These are phyloP conservation scores for Hucho hucho DNA, from an alignment of 2,113 vertebrate genomes.

Conservation along the genomic window DNA sequence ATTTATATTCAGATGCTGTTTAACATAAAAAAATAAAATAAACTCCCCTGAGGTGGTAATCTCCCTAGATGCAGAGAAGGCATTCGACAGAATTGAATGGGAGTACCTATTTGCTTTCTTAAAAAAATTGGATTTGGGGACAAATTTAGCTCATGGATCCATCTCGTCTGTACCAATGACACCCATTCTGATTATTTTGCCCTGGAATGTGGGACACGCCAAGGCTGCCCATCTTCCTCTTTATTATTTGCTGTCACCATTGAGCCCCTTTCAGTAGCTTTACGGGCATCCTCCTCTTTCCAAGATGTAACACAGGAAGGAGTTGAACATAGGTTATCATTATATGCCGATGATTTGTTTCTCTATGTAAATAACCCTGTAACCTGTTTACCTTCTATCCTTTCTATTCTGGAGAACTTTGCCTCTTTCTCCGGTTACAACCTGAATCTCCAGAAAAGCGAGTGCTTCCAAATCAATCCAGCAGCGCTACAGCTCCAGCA, in stretches of 20 bases:
- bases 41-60: background rate
- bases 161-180: background rate
- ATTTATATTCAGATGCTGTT: background rate
- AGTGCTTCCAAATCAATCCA: constrained; percentile 17
- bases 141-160: background rate
- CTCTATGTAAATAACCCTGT: constrained; percentile 18
- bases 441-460: constrained; percentile 21
- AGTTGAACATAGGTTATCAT: background rate
- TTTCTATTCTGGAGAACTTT: constrained; percentile 14
- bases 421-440: constrained; percentile 15
- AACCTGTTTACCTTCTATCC: background rate
- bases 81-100: background rate
- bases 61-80: too few relatives aligned
- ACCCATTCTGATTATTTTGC: constrained; percentile 22
- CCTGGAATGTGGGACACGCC: background rate
- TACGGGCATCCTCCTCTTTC: background rate
- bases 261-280: background rate
- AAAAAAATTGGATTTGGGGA: too few relatives aligned
- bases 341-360: constrained; percentile 6
- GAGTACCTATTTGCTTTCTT: constrained; percentile 7
- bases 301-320: background rate
- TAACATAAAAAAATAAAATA: too few relatives aligned
- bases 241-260: constrained; percentile 5
- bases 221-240: constrained; percentile 27
- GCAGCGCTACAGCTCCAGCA: constrained; percentile 15